These are phyloP conservation scores for Chloroceryle amazona DNA, from an alignment of 2,797 vertebrate species.

Conservation along the genomic window DNA sequence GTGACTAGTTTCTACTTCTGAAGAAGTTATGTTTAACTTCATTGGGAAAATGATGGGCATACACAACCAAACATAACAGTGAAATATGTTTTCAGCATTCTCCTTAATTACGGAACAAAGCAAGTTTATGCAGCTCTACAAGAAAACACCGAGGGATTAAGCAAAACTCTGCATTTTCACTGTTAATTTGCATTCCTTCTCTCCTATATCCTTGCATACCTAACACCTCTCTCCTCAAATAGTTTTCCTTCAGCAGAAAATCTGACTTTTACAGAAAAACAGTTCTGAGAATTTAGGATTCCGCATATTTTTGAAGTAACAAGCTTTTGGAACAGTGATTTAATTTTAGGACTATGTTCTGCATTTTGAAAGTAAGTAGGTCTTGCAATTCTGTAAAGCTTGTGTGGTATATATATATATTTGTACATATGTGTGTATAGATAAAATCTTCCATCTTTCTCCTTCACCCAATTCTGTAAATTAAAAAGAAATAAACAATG, in stretches of 20 bases:
- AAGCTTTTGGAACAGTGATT: background rate
- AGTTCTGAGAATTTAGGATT: background rate
- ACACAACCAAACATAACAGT: background rate
- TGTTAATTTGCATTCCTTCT: background rate
- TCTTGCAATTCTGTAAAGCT: background rate
- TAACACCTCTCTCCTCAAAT: rapidly evolving
- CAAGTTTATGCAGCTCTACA: background rate
- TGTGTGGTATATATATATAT: background rate
- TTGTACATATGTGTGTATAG: rapidly evolving
- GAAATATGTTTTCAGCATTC: background rate
- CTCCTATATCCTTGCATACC: background rate
- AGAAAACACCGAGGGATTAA: background rate
- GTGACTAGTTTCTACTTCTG: background rate
- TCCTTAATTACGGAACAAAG: background rate
- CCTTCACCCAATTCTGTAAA: background rate
- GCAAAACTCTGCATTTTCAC: background rate
- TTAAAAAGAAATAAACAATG: background rate
- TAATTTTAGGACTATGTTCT: background rate
- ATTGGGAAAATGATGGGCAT: background rate
- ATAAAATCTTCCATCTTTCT: background rate
- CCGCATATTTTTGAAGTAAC: background rate
- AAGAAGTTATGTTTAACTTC: background rate
- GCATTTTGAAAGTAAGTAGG: background rate
- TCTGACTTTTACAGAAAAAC: background rate
- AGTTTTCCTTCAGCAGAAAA: background rate